phyloP scores from a whole-genome alignment of 2,888 invertebrate species.

The Osedax frankpressi region DNA sequence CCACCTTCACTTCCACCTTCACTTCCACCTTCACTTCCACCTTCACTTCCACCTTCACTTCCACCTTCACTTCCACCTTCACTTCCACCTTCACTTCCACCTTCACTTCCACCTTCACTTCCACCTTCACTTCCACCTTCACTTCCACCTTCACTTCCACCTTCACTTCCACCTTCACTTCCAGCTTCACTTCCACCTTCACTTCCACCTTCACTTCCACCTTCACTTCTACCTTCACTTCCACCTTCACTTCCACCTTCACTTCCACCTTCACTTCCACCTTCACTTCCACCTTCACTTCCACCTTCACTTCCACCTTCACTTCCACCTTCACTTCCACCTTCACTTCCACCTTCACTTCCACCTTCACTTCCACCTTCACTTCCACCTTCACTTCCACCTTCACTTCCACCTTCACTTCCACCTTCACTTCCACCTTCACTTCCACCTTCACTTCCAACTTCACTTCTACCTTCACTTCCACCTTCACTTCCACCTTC shows the following conservation, averaged over 20 bases:
- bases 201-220: background rate
- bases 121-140: no score
- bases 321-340: conserved; percentile 21
- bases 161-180: background rate
- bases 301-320: no score
- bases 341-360: background rate
- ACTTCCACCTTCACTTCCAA: background rate
- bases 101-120: no score
- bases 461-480: no score
- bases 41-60: background rate
- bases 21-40: no score
- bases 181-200: no score
- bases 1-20: background rate
- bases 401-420: background rate
- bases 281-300: no score
- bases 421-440: background rate
- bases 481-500: no score
- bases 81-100: background rate
- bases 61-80: background rate
- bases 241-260: background rate
- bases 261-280: no score
- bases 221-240: background rate
- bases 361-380: no score
- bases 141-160: background rate
- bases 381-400: no score